Evolutionary conservation across 2,113 vertebrate species (phyloP), one percentile per base, ranked within the genome.

Genomic region (Scomber japonicus): DNA sequence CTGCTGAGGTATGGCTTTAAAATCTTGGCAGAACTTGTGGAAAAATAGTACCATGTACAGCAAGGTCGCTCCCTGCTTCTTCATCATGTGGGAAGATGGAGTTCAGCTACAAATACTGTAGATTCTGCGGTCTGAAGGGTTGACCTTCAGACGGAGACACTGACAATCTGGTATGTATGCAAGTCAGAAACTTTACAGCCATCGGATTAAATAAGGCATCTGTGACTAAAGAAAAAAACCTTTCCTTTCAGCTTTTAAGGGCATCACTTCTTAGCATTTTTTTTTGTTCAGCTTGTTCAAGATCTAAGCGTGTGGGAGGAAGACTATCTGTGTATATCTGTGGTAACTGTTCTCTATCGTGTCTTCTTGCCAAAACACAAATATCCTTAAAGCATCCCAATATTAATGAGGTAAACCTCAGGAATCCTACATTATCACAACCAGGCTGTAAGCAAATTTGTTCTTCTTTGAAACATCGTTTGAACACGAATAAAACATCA

Each of bases 21-120:
- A 78, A 69, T 84, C 84, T 92, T 92, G 89, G 92, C 92, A 92
- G 70, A 80, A 82, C 48, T 68, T 3, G 5, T 90, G 90, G 92
- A 93, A 94, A 92, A 90, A 71, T 13, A 44, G 57, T n/a, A 80
- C 44, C 6, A 13, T 77, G 55, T 53, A 63, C 21, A 72, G 64
- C 16, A 10, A 73, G 71, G 75, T 84, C 35, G 12, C 64, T 53
- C 46, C 75, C 70, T 67, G 65, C 60, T 83, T 71, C 64, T 78
- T 54, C 76, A 45, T 53, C 76, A 45, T 53, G 65, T 48, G 62
- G 35, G 44, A 17, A 67, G 69, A 78, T 13, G 21, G 62, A 70
- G 64, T 44, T 61, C 5, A 59, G 60, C 81, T 55, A 30, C 3
- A 19, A 66, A 63, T 2, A 16, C 51, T 5, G 48, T 31, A 51